Evolutionary conservation across 1,140 invertebrate species (phyloP), one percentile per base, ranked within the genome.

Genomic region (Lepidurus packardi): DNA sequence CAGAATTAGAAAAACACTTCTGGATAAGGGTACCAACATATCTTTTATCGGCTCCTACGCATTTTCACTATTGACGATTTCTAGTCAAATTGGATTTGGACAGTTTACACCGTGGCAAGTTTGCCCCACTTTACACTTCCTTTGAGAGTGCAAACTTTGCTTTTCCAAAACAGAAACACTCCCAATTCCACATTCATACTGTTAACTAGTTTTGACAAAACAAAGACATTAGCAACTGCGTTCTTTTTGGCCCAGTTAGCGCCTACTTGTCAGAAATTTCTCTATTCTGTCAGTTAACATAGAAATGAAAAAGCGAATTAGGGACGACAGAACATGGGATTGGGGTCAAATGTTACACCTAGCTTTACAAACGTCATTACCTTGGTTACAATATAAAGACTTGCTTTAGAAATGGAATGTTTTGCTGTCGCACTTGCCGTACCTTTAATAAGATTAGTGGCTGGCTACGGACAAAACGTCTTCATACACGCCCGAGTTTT

Each of bases 21-120:
- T n/a, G 13, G 53, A 65, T 65, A 65, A 65, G 53, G 53, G 53
- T 65, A 65, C 53, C 53, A 65, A 65, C 53, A 65, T 65, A 65
- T 65, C 45, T 65, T 16, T 16, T 34, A 34, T 21, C 1, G 21
- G 13, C n/a, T 65, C 53, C 9, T 9, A 21, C 8, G 53, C 53
- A 65, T 11, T 65, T 65, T 65, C 53, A 16, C 9, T 16, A 21
- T 16, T 65, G 53, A 11, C 53, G 21, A 65, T 7, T 13, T 65
- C 13, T 65, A 21, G 53, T 9, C 21, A 65, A 65, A 65, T 65
- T 65, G 53, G 13, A n/a, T 65, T 65, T 65, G 4, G 53, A n/a
- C 53, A 65, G 16, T 65, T 65, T n/a, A 9, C 1, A 65, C 53
- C 53, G 53, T 65, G 16, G 16, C 53, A 65, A 65, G 8, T 13